Evolutionary conservation across 2,113 vertebrate genomes (phyloP).

Genomic region (Percina caprodes): DNA sequence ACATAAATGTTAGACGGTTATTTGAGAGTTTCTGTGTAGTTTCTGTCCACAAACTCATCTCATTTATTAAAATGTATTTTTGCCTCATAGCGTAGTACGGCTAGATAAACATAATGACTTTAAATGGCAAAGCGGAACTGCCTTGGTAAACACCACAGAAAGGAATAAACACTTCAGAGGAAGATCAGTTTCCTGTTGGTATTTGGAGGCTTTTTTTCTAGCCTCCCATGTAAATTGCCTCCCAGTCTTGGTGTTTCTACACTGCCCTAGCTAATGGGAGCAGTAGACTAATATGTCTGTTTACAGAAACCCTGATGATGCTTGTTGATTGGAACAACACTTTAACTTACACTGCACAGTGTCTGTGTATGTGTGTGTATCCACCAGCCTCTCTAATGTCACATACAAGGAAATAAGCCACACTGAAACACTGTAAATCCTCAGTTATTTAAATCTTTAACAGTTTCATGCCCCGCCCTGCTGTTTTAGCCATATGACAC

Average conservation of each 20-base stretch:
- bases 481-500: background rate
- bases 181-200: constrained; percentile 4
- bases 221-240: background rate
- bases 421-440: background rate
- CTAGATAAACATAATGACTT: background rate
- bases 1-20: background rate
- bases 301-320: background rate
- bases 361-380: background rate
- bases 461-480: background rate
- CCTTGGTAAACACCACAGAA: background rate
- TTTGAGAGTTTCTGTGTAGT: background rate
- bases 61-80: background rate
- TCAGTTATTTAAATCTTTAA: background rate
- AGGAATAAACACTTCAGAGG: background rate
- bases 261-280: background rate
- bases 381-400: background rate
- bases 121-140: background rate
- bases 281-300: background rate
- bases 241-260: background rate
- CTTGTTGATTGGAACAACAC: background rate
- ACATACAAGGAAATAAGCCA: constrained; percentile 1
- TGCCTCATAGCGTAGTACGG: background rate
- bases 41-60: background rate
- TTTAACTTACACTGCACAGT: background rate
- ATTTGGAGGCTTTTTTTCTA: background rate